phyloP scores from a whole-genome alignment of 2,888 invertebrate species.

The Hermaeophaga mercurialis region DNA sequence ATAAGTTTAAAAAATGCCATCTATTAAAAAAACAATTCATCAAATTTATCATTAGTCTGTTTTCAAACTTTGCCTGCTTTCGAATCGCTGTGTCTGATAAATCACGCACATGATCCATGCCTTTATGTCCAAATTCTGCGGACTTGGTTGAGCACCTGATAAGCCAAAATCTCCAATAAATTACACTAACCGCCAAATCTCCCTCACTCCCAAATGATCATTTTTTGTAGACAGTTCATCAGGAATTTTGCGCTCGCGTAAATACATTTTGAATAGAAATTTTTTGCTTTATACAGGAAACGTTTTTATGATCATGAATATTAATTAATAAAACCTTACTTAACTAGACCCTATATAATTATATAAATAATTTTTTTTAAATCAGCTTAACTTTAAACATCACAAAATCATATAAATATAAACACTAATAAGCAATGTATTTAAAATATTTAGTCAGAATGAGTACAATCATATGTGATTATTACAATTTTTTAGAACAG shows the following conservation, averaged over 20 bases:
- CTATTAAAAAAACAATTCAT: conserved; percentile 11
- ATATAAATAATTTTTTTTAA: no score
- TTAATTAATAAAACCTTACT: no score
- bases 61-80: conserved; percentile 8
- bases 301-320: no score
- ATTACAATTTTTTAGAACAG: no score
- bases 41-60: conserved; percentile 24
- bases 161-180: conserved; percentile 52
- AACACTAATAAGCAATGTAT: no score
- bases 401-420: no score
- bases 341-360: no score
- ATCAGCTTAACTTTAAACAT: no score
- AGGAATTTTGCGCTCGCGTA: not conserved
- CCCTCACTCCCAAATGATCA: conserved; percentile 29
- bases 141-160: conserved; percentile 53
- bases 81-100: conserved; percentile 19
- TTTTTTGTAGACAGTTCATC: conserved; percentile 25
- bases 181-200: conserved; percentile 38
- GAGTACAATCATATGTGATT: no score
- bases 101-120: conserved; percentile 27
- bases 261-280: no score
- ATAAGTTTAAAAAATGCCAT: not conserved
- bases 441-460: no score
- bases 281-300: no score
- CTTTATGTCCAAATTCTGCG: conserved; percentile 48